Base-by-base conservation (phyloP, 2,888 invertebrate genomes). In the Seira ritae region DNA sequence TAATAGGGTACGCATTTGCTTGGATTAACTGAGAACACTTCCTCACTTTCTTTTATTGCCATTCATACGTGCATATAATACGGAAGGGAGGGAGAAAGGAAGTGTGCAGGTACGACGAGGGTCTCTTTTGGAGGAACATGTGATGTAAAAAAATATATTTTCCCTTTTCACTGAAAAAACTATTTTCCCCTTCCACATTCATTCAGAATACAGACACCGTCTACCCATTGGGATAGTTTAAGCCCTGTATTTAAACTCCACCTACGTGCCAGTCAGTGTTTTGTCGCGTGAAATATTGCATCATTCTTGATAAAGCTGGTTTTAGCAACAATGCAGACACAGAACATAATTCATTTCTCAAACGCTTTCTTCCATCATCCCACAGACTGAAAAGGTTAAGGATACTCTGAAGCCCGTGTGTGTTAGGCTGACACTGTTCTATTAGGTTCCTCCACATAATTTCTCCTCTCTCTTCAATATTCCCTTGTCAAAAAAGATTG, bases 11-110 rank as follows among this genome's bases (percentile, higher is more conserved):
- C 80, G 80, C 80, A 80, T 80, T 80, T 80, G 80, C 80, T 80
- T 80, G 80, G 80, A 80, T 80, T 80, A 80, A 80, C 80, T 80
- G 72, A 73, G 80, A 80, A 80, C 80, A 80, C 80, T 80, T 80
- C 73, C 80, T 80, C 73, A 80, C 80, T 80, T 73, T 73, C 80
- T 68, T 80, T 73, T 73, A 73, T 80, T 73, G 46, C 71, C 78
- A 65, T 67, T 62, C 77, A 60, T 24, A 15, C 17, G 69, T 65
- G 37, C 37, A 73, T 42, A n/a, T n/a, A 31, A 24, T 31, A 31
- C 31, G 67, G n/a, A 19, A 62, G 15, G 19, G 19, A 65, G 10
- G 31, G 1, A n/a, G 19, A 6, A 46, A 22, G 46, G 42, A 70
- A 46, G n/a, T n/a, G n/a, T n/a, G n/a, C n/a, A n/a, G n/a, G n/a